Conservation (phyloP, 53 echinoderm and acorn worm genomes). For the Echinometra lucunter region DNA sequence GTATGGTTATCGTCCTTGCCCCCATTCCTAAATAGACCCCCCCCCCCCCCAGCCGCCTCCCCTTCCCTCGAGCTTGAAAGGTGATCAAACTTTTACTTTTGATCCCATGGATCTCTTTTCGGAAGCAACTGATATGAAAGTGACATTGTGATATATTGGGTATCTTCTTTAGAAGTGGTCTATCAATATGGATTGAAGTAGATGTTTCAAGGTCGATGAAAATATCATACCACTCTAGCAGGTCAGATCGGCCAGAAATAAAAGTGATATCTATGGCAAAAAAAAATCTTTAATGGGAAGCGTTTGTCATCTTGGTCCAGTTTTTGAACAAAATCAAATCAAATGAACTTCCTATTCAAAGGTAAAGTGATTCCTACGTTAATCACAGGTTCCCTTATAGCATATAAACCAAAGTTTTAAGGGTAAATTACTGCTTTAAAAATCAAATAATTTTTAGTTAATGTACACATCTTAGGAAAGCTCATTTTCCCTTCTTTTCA, state of each 20-base stretch:
- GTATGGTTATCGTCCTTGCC: too few species aligned
- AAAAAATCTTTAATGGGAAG: background rate
- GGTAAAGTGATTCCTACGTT: too few species aligned
- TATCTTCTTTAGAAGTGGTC: background rate
- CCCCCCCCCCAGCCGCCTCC: background rate
- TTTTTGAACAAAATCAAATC: background rate
- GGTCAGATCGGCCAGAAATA: background rate
- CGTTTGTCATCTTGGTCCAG: background rate
- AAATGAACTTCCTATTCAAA: too few species aligned
- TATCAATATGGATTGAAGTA: background rate
- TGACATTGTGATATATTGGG: slow-evolving; percentile 35
- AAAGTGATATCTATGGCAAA: background rate
- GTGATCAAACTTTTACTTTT: background rate
- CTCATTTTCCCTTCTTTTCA: too few species aligned
- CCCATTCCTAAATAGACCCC: too few species aligned
- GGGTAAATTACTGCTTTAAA: too few species aligned
- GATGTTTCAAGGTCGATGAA: slow-evolving; percentile 11
- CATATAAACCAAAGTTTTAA: too few species aligned
- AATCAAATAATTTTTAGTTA: too few species aligned
- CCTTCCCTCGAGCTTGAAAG: background rate
- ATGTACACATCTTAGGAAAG: too few species aligned
- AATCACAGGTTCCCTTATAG: too few species aligned
- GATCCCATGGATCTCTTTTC: background rate
- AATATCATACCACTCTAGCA: background rate
- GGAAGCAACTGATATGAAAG: slow-evolving; percentile 25